Base-by-base conservation (phyloP, 2,888 invertebrate species). In the Trichogramma evanescens region DNA sequence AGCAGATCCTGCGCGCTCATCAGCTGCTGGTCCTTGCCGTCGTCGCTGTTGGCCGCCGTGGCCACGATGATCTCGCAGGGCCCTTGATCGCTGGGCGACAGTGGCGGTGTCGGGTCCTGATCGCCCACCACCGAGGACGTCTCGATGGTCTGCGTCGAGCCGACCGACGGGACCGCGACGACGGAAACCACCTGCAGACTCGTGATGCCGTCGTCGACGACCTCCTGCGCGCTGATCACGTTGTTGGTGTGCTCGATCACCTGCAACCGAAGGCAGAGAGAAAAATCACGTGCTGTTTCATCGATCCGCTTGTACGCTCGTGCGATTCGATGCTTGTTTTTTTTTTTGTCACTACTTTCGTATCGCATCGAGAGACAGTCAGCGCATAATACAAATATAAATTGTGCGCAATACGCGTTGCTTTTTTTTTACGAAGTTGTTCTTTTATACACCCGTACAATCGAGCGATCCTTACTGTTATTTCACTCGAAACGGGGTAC, bases 131-230 rank as follows among this genome's bases (percentile, higher is more conserved):
- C 81, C 59, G 83, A 84, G 70, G 84, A 84, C 43, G 78, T 76
- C 5, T 85, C 83, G 0, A 86, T 83, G 1, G 85, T 85, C 70
- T 86, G 85, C 43, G 84, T 85, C 66, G 85, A 84, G 3, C 81
- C 83, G 3, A 86, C 84, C 0, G 83, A 81, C 4, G 83, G 83
- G 69, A 86, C 71, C 67, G 82, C 80, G 44, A 82, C 82, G 26
- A 82, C 79, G 2, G 81, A 77, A 1, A 83, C 82, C 38, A 83
- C 76, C 66, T 82, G 82, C 56, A 82, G 71, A 4, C 77, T 73
- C 7, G 78, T 75, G 6, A 79, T 77, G 0, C 76, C 76, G 4
- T 77, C 77, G 40, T 77, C 78, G 0, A 78, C 75, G 0, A 78
- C 75, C 61, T 79, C 79, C 60, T 77, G 76, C 6, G 74, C 71